phyloP scores from a whole-genome alignment of 2,888 invertebrate species.

The Chalcis sispes region DNA sequence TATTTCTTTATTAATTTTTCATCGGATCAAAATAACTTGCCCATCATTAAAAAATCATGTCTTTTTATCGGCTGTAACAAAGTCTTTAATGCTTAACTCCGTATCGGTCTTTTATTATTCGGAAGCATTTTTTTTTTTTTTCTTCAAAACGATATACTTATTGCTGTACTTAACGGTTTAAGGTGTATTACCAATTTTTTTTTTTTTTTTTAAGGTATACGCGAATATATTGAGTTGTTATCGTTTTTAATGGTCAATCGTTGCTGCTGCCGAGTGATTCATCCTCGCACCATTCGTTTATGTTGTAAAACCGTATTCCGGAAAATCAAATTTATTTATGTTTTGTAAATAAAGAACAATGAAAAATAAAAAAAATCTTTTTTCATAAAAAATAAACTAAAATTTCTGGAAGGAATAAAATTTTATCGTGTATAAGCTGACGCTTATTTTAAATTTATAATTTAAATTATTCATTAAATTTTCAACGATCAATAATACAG shows the following conservation, averaged over 20 bases:
- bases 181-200: background rate
- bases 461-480: no score
- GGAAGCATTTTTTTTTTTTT: conserved; percentile 30
- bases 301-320: background rate
- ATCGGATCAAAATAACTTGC: no score
- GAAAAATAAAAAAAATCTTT: no score
- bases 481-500: no score
- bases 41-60: conserved; percentile 34
- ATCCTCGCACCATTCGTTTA: background rate
- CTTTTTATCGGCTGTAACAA: conserved; percentile 31
- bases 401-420: no score
- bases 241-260: background rate
- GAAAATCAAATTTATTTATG: no score
- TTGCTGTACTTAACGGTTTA: background rate
- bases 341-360: no score
- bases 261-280: background rate
- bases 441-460: no score
- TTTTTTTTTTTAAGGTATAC: background rate
- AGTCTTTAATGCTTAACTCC: conserved; percentile 23
- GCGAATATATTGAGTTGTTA: background rate
- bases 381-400: no score
- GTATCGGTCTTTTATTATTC: conserved; percentile 36
- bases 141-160: background rate
- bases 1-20: no score
- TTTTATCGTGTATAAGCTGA: no score